Base-by-base conservation (phyloP, 1,140 invertebrate genomes). In the Papilio polyxenes region DNA sequence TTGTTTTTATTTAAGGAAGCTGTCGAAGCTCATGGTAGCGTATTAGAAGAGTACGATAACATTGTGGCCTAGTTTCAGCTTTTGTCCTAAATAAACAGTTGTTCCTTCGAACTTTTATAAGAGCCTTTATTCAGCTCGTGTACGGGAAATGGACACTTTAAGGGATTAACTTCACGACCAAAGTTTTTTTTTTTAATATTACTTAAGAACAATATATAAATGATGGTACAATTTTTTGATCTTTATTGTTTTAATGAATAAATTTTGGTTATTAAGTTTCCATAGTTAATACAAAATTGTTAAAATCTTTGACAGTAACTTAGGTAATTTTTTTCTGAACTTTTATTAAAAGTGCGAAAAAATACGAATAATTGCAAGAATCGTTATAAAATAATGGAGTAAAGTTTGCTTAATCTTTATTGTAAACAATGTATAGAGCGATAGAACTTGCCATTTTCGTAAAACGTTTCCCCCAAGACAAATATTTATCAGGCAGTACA, bases 401-500 rank as follows among this genome's bases (percentile, higher is more conserved):
- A 17, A 20, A 62, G 17, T 20, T 62, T 69, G 65, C 31, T 4
- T 37, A 69, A 69, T 11, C 65, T 69, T 37, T 65, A 8, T 37
- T 40, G 11, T 40, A 6, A 72, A 40, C 0, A 72, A 15, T 72
- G 37, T 11, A 11, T 37, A 72, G 65, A 11, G 0, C 31, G 5
- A 72, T 72, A 78, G 20, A 37, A 65, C 78, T 69, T 80, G 37
- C 78, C n/a, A 65, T 80, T 80, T 48, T 65, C 78, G 10, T 65
- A 8, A 80, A 80, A 80, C 49, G 78, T 62, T 80, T 77, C 13
- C 56, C 56, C 31, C 78, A 44, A 49, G 78, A 80, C 78, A 65
- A 80, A 80, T 80, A 80, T 79, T 79, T 79, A 79, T 79, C 77
- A 62, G 56, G 56, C 77, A 65, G 77, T 79, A 79, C 56, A 79